These are phyloP conservation scores for Thomomys bottae DNA, from an alignment of 2,113 vertebrate genomes.

Conservation along the genomic window DNA sequence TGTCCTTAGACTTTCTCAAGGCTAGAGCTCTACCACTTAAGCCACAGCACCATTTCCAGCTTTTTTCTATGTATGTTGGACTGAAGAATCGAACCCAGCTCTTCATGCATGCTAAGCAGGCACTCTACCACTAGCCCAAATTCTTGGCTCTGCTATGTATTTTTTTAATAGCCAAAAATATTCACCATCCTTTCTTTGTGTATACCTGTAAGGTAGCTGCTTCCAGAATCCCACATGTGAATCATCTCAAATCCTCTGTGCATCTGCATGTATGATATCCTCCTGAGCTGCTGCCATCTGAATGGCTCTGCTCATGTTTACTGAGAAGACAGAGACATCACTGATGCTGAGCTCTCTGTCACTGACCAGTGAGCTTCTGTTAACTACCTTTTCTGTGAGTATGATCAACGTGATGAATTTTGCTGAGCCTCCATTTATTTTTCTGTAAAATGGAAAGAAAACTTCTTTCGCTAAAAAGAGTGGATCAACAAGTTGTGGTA, in stretches of 20 bases:
- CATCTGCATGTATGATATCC: neutral
- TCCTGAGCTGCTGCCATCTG: neutral
- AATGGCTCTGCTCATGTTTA: neutral
- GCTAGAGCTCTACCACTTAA: too few relatives aligned
- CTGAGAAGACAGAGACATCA: neutral
- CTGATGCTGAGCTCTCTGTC: neutral
- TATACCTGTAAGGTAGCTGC: neutral
- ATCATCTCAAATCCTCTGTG: neutral
- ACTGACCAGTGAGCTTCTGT: neutral
- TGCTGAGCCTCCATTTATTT: neutral
- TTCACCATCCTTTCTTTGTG: neutral
- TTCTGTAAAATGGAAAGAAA: neutral
- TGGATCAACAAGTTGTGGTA: too few relatives aligned
- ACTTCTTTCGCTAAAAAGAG: neutral
- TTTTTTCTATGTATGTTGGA: too few relatives aligned
- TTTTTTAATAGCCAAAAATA: neutral
- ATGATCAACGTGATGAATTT: neutral
- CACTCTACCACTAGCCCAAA: too few relatives aligned
- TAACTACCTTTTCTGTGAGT: neutral
- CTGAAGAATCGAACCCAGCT: too few relatives aligned
- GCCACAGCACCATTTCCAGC: too few relatives aligned
- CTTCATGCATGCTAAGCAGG: too few relatives aligned
- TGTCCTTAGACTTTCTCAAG: too few relatives aligned
- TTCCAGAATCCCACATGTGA: neutral
- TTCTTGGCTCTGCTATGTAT: too few relatives aligned